Conservation (phyloP, 2,113 vertebrate species). For the Rhinolophus ferrumequinum region DNA sequence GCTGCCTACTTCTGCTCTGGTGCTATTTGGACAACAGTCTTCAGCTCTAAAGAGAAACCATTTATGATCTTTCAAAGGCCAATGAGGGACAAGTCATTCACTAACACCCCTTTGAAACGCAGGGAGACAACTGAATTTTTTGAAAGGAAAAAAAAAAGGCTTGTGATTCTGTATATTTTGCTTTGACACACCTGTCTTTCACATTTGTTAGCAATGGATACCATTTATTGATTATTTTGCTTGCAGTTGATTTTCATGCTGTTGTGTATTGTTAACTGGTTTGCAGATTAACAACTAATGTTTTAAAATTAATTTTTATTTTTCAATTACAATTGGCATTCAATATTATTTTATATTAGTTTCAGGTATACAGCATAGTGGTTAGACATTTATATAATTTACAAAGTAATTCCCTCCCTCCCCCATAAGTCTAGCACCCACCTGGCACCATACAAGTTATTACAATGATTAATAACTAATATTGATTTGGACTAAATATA, state of each 20-base stretch:
- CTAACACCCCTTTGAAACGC: background rate
- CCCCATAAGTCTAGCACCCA: too few relatives aligned
- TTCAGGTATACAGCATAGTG: too few relatives aligned
- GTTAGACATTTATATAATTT: too few relatives aligned
- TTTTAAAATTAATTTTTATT: too few relatives aligned
- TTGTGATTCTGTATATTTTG: conserved; percentile 46
- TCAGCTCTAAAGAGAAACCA: conserved; percentile 21
- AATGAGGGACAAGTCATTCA: background rate
- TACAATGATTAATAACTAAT: conserved; percentile 51
- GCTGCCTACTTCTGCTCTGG: background rate
- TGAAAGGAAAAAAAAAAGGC: background rate
- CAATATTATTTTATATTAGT: too few relatives aligned
- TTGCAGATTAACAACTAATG: conserved; percentile 51
- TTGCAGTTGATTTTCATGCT: conserved; percentile 59
- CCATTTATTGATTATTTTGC: conserved; percentile 67
- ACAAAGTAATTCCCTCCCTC: too few relatives aligned
- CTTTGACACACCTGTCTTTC: conserved; percentile 15
- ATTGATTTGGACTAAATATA: conserved; percentile 57
- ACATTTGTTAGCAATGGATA: conserved; percentile 36
- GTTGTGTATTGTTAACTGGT: conserved; percentile 58
- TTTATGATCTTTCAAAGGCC: background rate
- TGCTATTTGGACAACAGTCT: background rate
- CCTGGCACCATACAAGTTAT: too few relatives aligned
- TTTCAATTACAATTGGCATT: too few relatives aligned
- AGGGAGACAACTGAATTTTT: background rate